A percentile compares a stretch with the other conserved stretches of the same genome.
These are phyloP conservation scores for Stigmatopora nigra DNA, from an alignment of 2,113 vertebrate genomes.

Conservation along the genomic window DNA sequence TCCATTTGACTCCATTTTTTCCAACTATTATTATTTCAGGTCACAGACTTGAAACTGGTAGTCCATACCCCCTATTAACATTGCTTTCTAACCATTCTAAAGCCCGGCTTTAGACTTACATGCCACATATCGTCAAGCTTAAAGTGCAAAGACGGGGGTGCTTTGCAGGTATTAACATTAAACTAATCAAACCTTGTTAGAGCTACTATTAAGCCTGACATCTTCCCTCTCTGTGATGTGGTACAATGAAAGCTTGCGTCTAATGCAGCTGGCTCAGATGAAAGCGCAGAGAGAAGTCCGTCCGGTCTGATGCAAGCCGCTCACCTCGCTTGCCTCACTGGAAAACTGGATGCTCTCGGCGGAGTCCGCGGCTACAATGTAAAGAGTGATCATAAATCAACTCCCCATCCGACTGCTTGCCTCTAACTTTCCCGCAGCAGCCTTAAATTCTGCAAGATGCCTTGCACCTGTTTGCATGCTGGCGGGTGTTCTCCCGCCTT, in stretches of 20 bases:
- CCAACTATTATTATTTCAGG: neutral
- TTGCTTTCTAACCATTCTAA: constrained; percentile 50
- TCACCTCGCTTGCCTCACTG: constrained; percentile 64
- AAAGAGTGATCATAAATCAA: constrained; percentile 72
- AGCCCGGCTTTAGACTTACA: constrained; percentile 42
- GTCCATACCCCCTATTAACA: constrained; percentile 3
- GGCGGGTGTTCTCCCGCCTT: constrained; percentile 58
- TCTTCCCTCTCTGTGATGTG: constrained; percentile 45
- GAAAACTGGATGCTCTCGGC: constrained; percentile 62
- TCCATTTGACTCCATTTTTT: too few species aligned
- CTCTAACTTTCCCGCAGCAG: constrained; percentile 32
- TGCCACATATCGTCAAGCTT: constrained; percentile 33
- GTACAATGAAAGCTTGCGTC: constrained; percentile 44
- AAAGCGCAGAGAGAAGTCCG: constrained; percentile 39
- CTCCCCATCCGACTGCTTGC: constrained; percentile 43
- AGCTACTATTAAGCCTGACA: constrained; percentile 39
- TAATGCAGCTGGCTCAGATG: constrained; percentile 46
- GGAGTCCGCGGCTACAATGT: constrained; percentile 60
- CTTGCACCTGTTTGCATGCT: constrained; percentile 73
- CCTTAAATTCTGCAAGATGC: constrained; percentile 59
- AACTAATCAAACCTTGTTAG: constrained; percentile 55
- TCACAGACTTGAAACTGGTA: neutral
- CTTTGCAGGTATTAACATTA: constrained; percentile 50
- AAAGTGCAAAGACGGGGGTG: constrained; percentile 24
- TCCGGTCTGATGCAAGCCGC: constrained; percentile 62